Evolutionary conservation across 1,140 invertebrate species (phyloP), one percentile per base, ranked within the genome.

Genomic region (Probaryconus sp.): DNA sequence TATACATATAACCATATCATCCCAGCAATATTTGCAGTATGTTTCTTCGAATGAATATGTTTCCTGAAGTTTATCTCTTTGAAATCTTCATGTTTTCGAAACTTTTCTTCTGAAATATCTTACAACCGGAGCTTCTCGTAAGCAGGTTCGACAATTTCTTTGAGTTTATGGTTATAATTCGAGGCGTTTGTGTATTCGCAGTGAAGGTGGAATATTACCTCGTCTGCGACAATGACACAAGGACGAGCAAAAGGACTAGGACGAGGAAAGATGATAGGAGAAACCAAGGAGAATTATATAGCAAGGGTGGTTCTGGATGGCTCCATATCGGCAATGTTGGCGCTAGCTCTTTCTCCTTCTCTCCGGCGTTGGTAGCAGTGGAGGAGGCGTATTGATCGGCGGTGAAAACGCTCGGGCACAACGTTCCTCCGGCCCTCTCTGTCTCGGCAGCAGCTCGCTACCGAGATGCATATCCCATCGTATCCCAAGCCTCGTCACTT

Each of bases 341-440:
- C 55, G 69, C 55, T 65, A 38, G 53, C 64, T 58, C 64, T 64
- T 58, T 55, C 73, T 60, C 38, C 42, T 55, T 70, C 58, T 63
- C 64, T 35, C 45, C 26, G 33, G 47, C 61, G 60, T 53, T 61
- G 72, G 60, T 65, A 69, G 60, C 47, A 64, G 65, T 60, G 64
- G 72, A 64, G 45, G 50, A 63, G 63, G 56, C 71, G 72, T 69
- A 75, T 75, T 75, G 72, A 69, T 75, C 72, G 72, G 65, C 58
- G 58, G 71, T 68, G 64, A 56, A 69, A 70, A 65, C 61, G 60
- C 60, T 70, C 60, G 72, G 72, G 72, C 53, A 67, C 53, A 64
- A 64, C 69, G 51, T 47, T 30, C 58, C 51, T 48, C 42, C 38
- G 31, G 31, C 48, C 33, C 30, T 33, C 47, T 50, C 47, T 45